Evolutionary conservation across 2,888 invertebrate species (phyloP).

Genomic region (Polymixis flavicincta): DNA sequence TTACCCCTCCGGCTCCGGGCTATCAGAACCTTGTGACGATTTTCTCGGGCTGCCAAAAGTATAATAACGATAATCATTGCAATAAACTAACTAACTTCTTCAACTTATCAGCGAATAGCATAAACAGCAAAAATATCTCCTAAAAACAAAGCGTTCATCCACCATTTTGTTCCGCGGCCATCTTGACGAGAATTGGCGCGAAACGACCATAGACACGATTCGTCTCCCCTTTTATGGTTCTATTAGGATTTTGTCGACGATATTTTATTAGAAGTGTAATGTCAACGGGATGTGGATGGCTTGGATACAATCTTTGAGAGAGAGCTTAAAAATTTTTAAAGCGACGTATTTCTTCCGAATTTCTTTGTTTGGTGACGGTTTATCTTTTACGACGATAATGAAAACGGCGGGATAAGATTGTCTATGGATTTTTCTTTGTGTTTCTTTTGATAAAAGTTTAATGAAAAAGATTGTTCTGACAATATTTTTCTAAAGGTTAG

Average conservation of each 20-base stretch:
- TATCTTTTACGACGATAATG: constrained; percentile 56
- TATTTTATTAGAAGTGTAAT: constrained; percentile 66
- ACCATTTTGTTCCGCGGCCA: constrained; percentile 75
- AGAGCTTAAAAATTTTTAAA: constrained; percentile 49
- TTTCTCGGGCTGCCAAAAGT: not conserved
- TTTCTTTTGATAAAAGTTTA: constrained; percentile 27
- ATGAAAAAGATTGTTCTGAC: constrained; percentile 15
- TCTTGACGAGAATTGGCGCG: constrained; percentile 72
- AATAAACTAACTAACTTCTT: not conserved
- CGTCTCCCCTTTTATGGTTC: constrained; percentile 63
- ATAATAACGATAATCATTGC: too few species aligned
- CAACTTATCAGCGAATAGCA: not conserved
- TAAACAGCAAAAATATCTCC: constrained; percentile 24
- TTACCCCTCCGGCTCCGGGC: too few species aligned
- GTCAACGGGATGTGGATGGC: constrained; percentile 43
- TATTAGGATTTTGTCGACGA: constrained; percentile 65
- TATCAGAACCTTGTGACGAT: too few species aligned
- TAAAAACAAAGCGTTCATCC: constrained; percentile 43
- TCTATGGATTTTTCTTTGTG: constrained; percentile 29
- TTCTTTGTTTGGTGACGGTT: constrained; percentile 54
- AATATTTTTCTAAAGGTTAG: not conserved
- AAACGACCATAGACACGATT: constrained; percentile 64
- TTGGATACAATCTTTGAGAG: constrained; percentile 46
- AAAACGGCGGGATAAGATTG: constrained; percentile 44
- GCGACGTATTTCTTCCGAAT: constrained; percentile 22